phyloP scores from a whole-genome alignment of 2,888 invertebrate species.

The Branchellion lobata region DNA sequence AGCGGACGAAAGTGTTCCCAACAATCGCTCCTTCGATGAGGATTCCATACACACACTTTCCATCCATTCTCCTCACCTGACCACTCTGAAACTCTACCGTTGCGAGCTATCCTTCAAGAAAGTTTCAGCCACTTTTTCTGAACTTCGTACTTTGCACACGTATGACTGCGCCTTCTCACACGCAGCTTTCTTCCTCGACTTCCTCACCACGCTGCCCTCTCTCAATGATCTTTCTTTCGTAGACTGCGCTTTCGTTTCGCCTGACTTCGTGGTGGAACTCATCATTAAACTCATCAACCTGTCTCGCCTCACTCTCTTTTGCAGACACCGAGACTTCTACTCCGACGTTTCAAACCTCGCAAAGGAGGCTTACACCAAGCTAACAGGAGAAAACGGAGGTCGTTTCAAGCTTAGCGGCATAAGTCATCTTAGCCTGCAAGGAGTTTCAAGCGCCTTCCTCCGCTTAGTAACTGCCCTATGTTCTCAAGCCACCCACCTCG shows the following conservation, averaged over 20 bases:
- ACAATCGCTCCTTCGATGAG: constrained; percentile 7
- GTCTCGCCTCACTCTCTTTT: constrained; percentile 28
- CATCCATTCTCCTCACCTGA: not conserved
- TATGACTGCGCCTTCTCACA: constrained; percentile 34
- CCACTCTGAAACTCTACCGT: constrained; percentile 15
- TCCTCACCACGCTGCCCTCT: constrained; percentile 37
- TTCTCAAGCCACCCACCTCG: constrained; percentile 45
- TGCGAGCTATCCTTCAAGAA: constrained; percentile 37
- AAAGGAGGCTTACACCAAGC: constrained; percentile 44
- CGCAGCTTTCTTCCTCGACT: constrained; percentile 34
- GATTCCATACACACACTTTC: not conserved
- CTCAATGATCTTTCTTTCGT: constrained; percentile 46
- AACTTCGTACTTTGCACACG: constrained; percentile 3
- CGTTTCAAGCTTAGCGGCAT: constrained; percentile 46
- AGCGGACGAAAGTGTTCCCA: not conserved
- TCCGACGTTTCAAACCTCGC: constrained; percentile 44
- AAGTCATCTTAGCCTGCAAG: constrained; percentile 44
- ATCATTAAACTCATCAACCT: constrained; percentile 34
- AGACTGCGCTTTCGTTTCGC: constrained; percentile 38
- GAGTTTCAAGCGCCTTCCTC: constrained; percentile 49
- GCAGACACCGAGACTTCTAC: constrained; percentile 34
- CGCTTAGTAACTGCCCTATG: constrained; percentile 50
- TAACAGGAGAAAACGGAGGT: constrained; percentile 42
- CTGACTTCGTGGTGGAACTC: constrained; percentile 37
- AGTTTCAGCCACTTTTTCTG: not conserved